Evolutionary conservation across 2,888 invertebrate species (phyloP), one percentile per base, ranked within the genome.

Genomic region (Rosalia funebris): DNA sequence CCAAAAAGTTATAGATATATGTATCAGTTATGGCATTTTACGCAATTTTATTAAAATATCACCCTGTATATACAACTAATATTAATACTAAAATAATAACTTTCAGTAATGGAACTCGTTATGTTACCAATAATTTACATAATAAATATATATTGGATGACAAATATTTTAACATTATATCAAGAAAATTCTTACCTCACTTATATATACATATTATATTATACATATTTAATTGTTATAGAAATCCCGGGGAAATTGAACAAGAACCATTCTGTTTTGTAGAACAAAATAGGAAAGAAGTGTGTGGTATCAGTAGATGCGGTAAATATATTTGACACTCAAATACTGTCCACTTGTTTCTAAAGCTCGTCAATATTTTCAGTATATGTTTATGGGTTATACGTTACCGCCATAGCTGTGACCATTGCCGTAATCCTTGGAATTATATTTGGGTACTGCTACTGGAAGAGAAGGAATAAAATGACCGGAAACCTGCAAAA

Each of bases 181-280:
- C n/a, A n/a, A n/a, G n/a, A n/a, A n/a, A n/a, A n/a, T n/a, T n/a
- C n/a, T n/a, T n/a, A n/a, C n/a, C n/a, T n/a, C n/a, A n/a, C n/a
- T n/a, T n/a, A n/a, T n/a, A n/a, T n/a, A n/a, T n/a, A n/a, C n/a
- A n/a, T n/a, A n/a, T n/a, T n/a, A n/a, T n/a, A n/a, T n/a, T n/a
- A n/a, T n/a, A n/a, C n/a, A n/a, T n/a, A n/a, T n/a, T n/a, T n/a
- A n/a, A n/a, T n/a, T 25, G 25, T 69, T 91, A 89, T 74, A 89
- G 97, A 62, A 98, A 98, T 82, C 98, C 98, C 31, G 94, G 92
- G 16, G 90, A 90, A 20, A 83, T 86, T 0, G 91, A 92, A 78
- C 78, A 84, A 0, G 90, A 91, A 69, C 98, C 98, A 0, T 98
- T 97, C 93, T 98, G 98, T 82, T 93, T 89, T 71, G 88, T 91